Evolutionary conservation across 1,140 invertebrate genomes (phyloP).

Genomic region (Sarcophaga peregrina): DNA sequence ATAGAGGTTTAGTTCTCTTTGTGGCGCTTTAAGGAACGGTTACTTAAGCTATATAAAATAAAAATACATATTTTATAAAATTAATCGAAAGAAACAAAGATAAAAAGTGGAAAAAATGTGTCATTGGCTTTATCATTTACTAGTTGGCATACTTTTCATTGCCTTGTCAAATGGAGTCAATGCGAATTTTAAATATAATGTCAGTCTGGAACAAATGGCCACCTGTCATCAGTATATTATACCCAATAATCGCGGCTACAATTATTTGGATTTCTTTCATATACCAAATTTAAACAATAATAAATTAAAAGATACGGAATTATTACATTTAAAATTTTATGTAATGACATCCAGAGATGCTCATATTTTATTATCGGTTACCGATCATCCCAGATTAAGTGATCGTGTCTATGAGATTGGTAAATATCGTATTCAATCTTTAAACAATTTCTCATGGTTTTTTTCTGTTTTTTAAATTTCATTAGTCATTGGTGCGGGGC

Average conservation of each 20-base stretch:
- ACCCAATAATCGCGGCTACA: slow-evolving; percentile 50
- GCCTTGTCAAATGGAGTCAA: background rate
- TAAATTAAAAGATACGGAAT: slow-evolving; percentile 49
- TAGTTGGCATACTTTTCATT: slow-evolving; percentile 9
- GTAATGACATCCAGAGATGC: slow-evolving; percentile 62
- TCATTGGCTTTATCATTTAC: background rate
- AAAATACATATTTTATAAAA: background rate
- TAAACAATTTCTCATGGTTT: background rate
- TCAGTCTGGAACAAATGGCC: slow-evolving; percentile 55
- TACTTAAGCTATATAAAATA: background rate
- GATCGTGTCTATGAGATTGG: slow-evolving; percentile 63
- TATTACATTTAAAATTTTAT: slow-evolving; percentile 62
- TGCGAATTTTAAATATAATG: slow-evolving; percentile 53
- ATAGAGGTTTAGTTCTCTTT: background rate
- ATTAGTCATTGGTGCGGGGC: slow-evolving; percentile 62
- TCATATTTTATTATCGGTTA: slow-evolving; percentile 60
- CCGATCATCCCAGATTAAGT: slow-evolving; percentile 46
- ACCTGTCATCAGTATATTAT: slow-evolving; percentile 54
- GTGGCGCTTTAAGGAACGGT: background rate
- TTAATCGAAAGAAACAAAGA: background rate
- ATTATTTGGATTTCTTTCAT: slow-evolving; percentile 56
- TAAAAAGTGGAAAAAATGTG: background rate
- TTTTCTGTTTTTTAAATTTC: background rate
- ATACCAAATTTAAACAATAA: slow-evolving; percentile 56
- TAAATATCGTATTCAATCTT: slow-evolving; percentile 39